Conservation (phyloP, 2,797 vertebrate genomes). For the Eospalax fontanierii region DNA sequence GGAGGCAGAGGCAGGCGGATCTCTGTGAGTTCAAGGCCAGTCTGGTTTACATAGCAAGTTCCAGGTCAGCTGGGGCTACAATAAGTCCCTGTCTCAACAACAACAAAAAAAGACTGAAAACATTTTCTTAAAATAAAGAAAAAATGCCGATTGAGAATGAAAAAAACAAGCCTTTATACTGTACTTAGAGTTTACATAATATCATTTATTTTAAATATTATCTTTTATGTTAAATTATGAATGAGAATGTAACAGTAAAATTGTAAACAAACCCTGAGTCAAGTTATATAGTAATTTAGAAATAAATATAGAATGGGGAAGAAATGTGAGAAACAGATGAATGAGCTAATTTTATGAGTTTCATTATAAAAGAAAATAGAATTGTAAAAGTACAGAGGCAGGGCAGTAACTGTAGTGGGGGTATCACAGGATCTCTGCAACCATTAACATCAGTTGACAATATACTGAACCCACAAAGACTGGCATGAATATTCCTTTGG, state of each 20-base stretch:
- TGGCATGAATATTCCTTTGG: neutral
- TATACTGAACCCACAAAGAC: neutral
- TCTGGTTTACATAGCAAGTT: too few relatives aligned
- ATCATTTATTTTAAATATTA: conserved; percentile 28
- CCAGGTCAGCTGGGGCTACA: too few relatives aligned
- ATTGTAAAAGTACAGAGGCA: neutral
- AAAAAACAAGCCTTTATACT: neutral
- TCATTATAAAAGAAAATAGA: neutral
- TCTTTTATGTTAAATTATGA: neutral
- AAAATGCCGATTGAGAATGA: neutral
- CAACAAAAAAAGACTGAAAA: too few relatives aligned
- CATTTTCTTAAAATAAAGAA: too few relatives aligned
- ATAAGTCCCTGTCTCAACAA: too few relatives aligned
- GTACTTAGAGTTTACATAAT: neutral
- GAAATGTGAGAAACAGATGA: neutral
- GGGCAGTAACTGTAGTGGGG: neutral
- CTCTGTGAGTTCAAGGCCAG: too few relatives aligned
- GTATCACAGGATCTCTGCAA: neutral
- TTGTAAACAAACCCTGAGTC: neutral
- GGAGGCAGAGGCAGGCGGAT: too few relatives aligned
- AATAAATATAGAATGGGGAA: neutral
- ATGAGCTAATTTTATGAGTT: neutral
- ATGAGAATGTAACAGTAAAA: conserved; percentile 26
- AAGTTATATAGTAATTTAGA: conserved; percentile 16
- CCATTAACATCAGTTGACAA: neutral